Conservation (phyloP, 2,888 invertebrate genomes). For the Polymixis flavicincta region DNA sequence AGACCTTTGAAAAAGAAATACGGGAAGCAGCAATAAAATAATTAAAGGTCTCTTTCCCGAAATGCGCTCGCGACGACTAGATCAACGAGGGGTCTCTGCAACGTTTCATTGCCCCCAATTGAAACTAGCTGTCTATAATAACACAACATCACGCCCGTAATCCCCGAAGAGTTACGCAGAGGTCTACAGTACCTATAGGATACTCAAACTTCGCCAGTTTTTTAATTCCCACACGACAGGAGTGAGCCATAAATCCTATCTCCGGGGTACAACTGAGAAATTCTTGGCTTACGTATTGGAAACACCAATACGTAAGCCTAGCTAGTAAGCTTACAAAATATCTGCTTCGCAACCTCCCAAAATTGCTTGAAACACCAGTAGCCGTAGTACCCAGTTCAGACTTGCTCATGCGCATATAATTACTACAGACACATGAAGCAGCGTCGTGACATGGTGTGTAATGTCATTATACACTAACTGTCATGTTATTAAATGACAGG, state of each 20-base stretch:
- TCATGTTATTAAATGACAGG: slow-evolving; percentile 63
- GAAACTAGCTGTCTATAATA: no score
- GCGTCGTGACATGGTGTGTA: slow-evolving; percentile 53
- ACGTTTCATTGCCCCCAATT: no score
- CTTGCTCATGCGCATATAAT: slow-evolving; percentile 61
- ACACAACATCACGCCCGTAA: no score
- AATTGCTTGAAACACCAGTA: slow-evolving; percentile 33
- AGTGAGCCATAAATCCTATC: no score
- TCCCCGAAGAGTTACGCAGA: background rate
- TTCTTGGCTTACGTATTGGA: no score
- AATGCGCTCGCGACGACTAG: background rate
- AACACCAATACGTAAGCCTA: background rate
- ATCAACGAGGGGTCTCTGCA: no score
- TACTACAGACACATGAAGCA: slow-evolving; percentile 52
- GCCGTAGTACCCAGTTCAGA: slow-evolving; percentile 16
- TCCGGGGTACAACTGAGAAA: background rate
- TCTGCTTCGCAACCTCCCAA: slow-evolving; percentile 1
- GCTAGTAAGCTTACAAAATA: background rate
- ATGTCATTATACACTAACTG: slow-evolving; percentile 57
- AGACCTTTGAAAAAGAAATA: background rate
- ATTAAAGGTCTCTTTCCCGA: background rate
- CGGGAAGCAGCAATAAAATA: background rate
- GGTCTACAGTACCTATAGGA: background rate
- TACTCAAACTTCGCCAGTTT: background rate
- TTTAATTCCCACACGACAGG: background rate